Evolutionary conservation across 2,113 vertebrate species (phyloP).

Genomic region (Vulpes ferrilata): DNA sequence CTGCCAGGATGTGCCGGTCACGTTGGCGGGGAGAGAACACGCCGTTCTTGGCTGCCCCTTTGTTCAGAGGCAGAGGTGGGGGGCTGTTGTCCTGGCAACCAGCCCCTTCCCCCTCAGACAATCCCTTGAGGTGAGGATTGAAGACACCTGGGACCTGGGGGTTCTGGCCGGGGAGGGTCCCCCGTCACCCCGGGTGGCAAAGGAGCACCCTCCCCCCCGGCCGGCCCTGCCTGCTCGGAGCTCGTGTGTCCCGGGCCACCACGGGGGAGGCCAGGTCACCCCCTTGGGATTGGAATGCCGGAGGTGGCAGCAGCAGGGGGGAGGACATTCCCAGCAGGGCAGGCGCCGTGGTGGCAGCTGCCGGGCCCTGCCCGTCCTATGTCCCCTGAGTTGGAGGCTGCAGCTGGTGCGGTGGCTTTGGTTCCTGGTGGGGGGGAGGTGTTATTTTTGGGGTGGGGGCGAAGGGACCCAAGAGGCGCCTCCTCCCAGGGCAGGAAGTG

Average conservation of each 20-base stretch:
- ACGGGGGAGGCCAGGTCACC: neutral
- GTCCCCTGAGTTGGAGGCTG: neutral
- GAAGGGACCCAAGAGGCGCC: neutral
- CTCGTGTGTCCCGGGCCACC: neutral
- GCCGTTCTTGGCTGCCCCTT: slow-evolving; percentile 34
- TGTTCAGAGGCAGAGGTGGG: neutral
- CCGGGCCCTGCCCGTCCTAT: neutral
- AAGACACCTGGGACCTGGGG: neutral
- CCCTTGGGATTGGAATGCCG: neutral
- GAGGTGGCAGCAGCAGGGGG: neutral
- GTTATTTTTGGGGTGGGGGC: slow-evolving; percentile 32
- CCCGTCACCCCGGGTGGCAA: neutral
- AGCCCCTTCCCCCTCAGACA: neutral
- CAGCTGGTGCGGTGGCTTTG: slow-evolving; percentile 24
- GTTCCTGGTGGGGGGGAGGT: neutral
- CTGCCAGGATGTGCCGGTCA: slow-evolving; percentile 43
- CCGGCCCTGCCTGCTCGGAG: neutral
- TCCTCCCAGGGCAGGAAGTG: slow-evolving; percentile 67
- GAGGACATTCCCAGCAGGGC: neutral
- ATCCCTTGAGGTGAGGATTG: neutral
- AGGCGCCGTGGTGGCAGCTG: neutral
- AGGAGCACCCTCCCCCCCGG: neutral
- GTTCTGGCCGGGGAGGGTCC: neutral
- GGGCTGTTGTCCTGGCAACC: slow-evolving; percentile 31
- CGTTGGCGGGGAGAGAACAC: slow-evolving; percentile 27